Evolutionary conservation across 2,888 invertebrate genomes (phyloP), one percentile per base, ranked within the genome.

Genomic region (Campoplex nolae): DNA sequence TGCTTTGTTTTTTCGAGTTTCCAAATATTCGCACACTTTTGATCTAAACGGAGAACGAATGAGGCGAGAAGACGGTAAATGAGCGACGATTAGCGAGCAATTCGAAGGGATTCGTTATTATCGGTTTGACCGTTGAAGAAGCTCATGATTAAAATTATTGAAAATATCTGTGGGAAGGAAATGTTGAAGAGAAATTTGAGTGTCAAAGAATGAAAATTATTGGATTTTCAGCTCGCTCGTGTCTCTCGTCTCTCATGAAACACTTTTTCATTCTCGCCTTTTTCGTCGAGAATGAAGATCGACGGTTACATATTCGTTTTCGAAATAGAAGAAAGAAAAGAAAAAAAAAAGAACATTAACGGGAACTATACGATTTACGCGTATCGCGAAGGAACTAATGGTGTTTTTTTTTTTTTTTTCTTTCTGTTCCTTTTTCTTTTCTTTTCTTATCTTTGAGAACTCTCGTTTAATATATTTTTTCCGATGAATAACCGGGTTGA

Each of bases 1-100:
- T 23, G 42, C 8, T 45, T 16, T 35, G 42, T 48, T 65, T 35
- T 35, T 6, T 35, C 32, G 68, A 45, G 48, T 65, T 75, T 56
- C n/a, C 56, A 42, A 45, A 58, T 45, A 62, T 75, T 75, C n/a
- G 23, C 75, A 56, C 56, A 58, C 13, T 32, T 73, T 51, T 56
- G 23, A 13, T 18, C 51, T 32, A 4, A n/a, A n/a, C 23, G 18
- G 23, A 11, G 8, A 23, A 68, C 42, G 32, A 45, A 16, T 18
- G 13, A 48, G 6, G n/a, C 45, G 28, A 23, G 9, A 28, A 42
- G 35, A 56, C 7, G 2, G 35, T 8, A 32, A 75, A 16, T 11
- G 23, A 42, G 9, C n/a, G 23, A 58, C 42, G 75, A 75, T 11
- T 28, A n/a, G 4, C 75, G 56, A 71, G 3, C 18, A 2, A 35